Percentiles rank a stretch among this genome's conserved stretches.
phyloP scores from a whole-genome alignment of 2,113 vertebrate genomes.

The Spea bombifrons region DNA sequence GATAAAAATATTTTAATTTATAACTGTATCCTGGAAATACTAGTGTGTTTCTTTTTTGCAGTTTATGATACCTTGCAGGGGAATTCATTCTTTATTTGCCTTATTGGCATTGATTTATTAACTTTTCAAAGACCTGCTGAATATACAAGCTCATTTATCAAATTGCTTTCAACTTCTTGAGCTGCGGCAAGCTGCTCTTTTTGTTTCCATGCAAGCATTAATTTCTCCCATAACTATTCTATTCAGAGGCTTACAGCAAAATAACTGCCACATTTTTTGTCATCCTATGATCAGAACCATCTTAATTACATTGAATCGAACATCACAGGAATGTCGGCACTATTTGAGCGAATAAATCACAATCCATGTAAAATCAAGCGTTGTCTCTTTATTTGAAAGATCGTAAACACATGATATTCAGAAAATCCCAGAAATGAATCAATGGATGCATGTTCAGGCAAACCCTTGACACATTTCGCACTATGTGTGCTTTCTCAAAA shows the following conservation, averaged over 20 bases:
- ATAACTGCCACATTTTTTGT: background rate
- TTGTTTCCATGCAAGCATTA: background rate
- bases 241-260: background rate
- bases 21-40: background rate
- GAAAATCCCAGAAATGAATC: too few species aligned
- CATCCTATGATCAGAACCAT: background rate
- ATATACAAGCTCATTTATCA: background rate
- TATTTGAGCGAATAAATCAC: too few species aligned
- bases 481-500: too few species aligned
- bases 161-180: background rate
- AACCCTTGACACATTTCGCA: too few species aligned
- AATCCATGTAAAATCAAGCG: too few species aligned
- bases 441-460: too few species aligned
- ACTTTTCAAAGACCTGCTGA: background rate
- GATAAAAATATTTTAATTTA: too few species aligned
- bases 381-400: too few species aligned
- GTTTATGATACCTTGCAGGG: background rate
- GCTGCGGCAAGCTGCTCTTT: background rate
- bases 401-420: too few species aligned
- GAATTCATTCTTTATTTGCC: background rate
- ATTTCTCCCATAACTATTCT: background rate
- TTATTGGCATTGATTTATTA: background rate
- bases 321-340: too few species aligned
- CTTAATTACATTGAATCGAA: background rate
- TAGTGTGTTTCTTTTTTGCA: background rate